Evolutionary conservation across 1,140 invertebrate genomes (phyloP).

Genomic region (Drosophila nannoptera): DNA sequence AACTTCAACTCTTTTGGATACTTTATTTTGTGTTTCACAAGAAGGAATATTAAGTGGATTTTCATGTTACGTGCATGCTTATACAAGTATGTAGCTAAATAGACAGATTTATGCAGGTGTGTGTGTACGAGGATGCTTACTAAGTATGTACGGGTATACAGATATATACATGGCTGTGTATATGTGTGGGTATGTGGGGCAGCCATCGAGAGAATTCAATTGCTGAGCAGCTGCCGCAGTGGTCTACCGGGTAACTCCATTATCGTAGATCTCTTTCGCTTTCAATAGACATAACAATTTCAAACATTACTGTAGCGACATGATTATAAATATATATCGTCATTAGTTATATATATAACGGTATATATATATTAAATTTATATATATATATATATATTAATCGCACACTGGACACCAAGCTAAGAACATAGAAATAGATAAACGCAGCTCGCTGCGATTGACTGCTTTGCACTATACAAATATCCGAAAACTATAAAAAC

Average conservation of each 20-base stretch:
- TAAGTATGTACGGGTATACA: slow-evolving; percentile 19
- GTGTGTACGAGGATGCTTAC: slow-evolving; percentile 13
- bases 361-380: slow-evolving; percentile 9
- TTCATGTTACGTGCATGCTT: slow-evolving; percentile 59
- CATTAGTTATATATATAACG: slow-evolving; percentile 6
- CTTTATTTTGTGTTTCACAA: slow-evolving; percentile 68
- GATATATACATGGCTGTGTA: neutral
- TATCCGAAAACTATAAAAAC: slow-evolving; percentile 25
- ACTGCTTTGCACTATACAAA: slow-evolving; percentile 31
- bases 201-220: slow-evolving; percentile 24
- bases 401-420: slow-evolving; percentile 1
- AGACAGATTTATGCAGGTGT: slow-evolving; percentile 30
- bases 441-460: neutral
- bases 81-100: slow-evolving; percentile 39
- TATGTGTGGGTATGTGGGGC: neutral
- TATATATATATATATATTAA: slow-evolving; percentile 28
- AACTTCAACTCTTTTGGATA: neutral
- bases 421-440: slow-evolving; percentile 9
- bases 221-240: slow-evolving; percentile 7
- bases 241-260: neutral
- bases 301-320: slow-evolving; percentile 15
- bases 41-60: slow-evolving; percentile 71
- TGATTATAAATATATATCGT: slow-evolving; percentile 2
- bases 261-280: slow-evolving; percentile 1
- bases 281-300: slow-evolving; percentile 25